phyloP scores from a whole-genome alignment of 2,113 vertebrate species.

The Seriola quinqueradiata region DNA sequence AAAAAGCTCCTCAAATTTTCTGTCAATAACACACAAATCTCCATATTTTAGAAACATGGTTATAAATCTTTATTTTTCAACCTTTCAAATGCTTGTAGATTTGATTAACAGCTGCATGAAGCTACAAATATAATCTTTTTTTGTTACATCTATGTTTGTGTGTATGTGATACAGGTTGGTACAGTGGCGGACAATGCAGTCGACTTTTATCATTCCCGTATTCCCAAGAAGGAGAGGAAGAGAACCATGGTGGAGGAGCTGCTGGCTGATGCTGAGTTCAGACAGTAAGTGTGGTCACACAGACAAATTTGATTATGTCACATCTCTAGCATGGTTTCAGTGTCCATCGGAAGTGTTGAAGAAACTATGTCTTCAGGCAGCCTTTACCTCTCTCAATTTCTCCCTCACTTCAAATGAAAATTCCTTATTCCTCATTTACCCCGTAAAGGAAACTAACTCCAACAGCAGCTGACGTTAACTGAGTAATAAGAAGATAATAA shows the following conservation, averaged over 20 bases:
- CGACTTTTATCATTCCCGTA: slow-evolving; percentile 95
- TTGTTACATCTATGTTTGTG: not conserved
- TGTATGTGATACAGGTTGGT: slow-evolving; percentile 85
- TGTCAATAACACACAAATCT: not conserved
- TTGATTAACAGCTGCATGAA: not conserved
- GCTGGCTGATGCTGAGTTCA: slow-evolving; percentile 94
- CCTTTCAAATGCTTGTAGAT: not conserved
- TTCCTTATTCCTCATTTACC: too few species aligned
- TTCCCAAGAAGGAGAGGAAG: slow-evolving; percentile 96
- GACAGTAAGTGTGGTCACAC: slow-evolving; percentile 83
- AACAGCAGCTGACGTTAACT: not conserved
- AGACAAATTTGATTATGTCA: not conserved
- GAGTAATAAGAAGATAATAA: too few species aligned
- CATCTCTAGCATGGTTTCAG: not conserved
- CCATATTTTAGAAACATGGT: not conserved
- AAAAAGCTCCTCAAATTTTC: not conserved
- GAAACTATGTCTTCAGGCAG: not conserved
- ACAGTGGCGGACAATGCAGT: slow-evolving; percentile 92
- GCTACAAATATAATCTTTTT: not conserved
- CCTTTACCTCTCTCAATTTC: not conserved
- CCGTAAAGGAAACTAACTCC: too few species aligned
- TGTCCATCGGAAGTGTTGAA: not conserved
- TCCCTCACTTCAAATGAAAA: too few species aligned
- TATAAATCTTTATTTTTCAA: not conserved
- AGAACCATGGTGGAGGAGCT: slow-evolving; percentile 98